Evolutionary conservation across 35 echinoderm and acorn worm species (phyloP).

Genomic region (Eucidaris tribuloides): DNA sequence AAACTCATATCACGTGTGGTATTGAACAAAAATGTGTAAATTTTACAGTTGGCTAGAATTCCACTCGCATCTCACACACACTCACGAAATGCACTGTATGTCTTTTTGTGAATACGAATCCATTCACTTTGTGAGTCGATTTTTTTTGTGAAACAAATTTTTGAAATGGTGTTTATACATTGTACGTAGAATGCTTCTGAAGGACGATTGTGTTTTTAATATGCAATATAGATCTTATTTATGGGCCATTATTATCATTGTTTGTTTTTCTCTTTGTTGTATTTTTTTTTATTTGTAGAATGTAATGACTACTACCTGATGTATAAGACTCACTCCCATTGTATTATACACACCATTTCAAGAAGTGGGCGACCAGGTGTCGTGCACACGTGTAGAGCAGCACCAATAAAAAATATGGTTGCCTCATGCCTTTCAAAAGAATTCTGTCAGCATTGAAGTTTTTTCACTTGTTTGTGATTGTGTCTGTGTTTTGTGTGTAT

Average conservation of each 20-base stretch:
- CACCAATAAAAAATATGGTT: conserved; percentile 33
- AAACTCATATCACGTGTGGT: no score
- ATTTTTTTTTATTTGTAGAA: conserved; percentile 10
- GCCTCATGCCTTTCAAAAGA: conserved; percentile 35
- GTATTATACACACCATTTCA: conserved; percentile 35
- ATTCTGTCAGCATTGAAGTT: no score
- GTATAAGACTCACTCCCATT: conserved; percentile 14
- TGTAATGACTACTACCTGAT: conserved; percentile 28
- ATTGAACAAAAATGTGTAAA: no score
- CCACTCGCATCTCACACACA: no score
- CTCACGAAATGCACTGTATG: no score
- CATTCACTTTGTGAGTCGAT: no score
- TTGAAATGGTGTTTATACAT: conserved; percentile 9
- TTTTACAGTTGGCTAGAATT: no score
- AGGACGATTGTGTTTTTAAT: not conserved
- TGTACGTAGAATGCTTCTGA: not conserved
- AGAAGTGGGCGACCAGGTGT: conserved; percentile 28
- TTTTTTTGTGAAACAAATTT: not conserved
- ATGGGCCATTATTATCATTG: conserved; percentile 24
- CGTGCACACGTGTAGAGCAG: conserved; percentile 20
- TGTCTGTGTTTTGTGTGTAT: no score
- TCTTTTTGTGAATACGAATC: no score
- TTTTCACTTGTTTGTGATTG: no score
- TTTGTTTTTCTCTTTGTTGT: not conserved
- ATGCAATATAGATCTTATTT: conserved; percentile 33